Base-by-base conservation (phyloP, 2,797 vertebrate species). In the Psittacula echo region DNA sequence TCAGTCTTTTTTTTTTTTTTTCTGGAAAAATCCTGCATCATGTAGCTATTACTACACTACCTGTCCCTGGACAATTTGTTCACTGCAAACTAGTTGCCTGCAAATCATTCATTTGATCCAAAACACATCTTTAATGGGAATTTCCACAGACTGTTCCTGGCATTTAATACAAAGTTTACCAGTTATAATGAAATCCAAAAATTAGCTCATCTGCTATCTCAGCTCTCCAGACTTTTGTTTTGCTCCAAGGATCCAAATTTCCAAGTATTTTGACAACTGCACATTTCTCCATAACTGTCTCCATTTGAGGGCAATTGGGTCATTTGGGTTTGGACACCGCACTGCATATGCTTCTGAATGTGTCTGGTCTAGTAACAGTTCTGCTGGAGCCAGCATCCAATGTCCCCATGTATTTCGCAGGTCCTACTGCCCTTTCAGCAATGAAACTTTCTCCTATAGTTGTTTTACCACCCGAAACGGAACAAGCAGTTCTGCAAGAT, bases 141-240 rank as follows among this genome's bases (percentile, higher is more conserved):
- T 86, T 95, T 90, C 54, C 87, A 74, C 22, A 64, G 50, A 44
- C 66, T 54, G 23, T 86, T 91, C 48, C 73, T 88, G 73, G 90
- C 50, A 73, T 72, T 87, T 88, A 78, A 84, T 26, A 87, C 68
- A 76, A 80, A 91, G 62, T 86, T 72, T 72, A 81, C 58, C 27
- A 88, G 77, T 66, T 84, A 70, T 82, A 90, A 94, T 51, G 27
- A 82, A 74, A 62, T 15, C 9, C 20, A 77, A 85, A 85, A 23
- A 90, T 87, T 82, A 93, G 64, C 39, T 96, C 88, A 86, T 93
- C 58, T 75, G 39, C 85, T 79, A 73, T 56, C 80, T 92, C 67
- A 82, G 71, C 60, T 60, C 50, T 47, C 22, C 58, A 62, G 34
- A n/a, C 21, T n/a, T 34, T 50, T 32, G 54, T 75, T 86, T 85